Conservation (phyloP, 2,888 invertebrate species). For the Eugnorisma glareosa region DNA sequence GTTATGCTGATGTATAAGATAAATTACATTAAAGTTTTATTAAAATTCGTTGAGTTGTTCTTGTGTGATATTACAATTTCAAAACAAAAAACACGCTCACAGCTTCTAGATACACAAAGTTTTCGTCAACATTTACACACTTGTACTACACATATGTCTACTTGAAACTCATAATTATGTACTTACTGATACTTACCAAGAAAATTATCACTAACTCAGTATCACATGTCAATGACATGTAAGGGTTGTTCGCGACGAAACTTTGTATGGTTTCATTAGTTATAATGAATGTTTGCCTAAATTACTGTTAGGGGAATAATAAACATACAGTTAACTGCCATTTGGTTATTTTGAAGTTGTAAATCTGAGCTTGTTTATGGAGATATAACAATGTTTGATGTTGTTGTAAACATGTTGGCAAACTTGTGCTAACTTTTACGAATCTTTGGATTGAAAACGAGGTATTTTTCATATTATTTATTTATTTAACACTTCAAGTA, state of each 20-base stretch:
- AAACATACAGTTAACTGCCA: slow-evolving; percentile 33
- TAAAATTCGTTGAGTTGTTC: background rate
- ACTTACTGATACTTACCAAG: background rate
- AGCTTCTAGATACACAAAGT: background rate
- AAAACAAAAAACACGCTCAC: background rate
- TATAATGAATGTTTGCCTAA: slow-evolving; percentile 46
- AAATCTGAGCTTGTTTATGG: slow-evolving; percentile 40
- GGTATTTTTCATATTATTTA: too few relatives aligned
- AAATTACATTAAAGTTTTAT: background rate
- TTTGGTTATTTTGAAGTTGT: slow-evolving; percentile 43
- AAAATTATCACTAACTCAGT: slow-evolving; percentile 7
- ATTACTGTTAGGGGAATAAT: slow-evolving; percentile 49
- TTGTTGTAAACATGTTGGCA: slow-evolving; percentile 24
- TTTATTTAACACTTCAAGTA: too few relatives aligned
- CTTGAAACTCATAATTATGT: background rate
- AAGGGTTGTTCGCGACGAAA: slow-evolving; percentile 23
- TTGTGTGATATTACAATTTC: background rate
- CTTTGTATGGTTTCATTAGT: slow-evolving; percentile 44
- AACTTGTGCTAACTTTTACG: background rate
- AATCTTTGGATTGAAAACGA: background rate
- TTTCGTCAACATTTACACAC: background rate
- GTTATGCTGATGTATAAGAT: background rate
- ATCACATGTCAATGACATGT: slow-evolving; percentile 34
- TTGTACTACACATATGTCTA: background rate
- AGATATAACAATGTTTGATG: slow-evolving; percentile 36